Conservation (phyloP, 2,797 vertebrate species). For the Darevskia mixta region DNA sequence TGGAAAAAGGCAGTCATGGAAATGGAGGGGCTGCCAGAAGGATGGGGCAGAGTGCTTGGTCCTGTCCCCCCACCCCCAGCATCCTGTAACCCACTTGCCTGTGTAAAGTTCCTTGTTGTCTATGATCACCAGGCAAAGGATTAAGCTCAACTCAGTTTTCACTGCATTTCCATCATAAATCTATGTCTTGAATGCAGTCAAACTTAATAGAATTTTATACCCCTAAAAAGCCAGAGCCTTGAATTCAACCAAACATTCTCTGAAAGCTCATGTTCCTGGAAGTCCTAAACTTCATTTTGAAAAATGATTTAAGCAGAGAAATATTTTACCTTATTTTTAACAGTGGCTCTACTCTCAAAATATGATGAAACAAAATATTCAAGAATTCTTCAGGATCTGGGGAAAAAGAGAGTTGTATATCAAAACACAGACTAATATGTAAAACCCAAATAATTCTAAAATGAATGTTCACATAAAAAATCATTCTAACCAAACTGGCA, state of each 20-base stretch:
- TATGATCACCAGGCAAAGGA: too few relatives aligned
- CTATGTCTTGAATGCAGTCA: background rate
- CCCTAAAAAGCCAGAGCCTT: background rate
- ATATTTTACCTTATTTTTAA: constrained; percentile 92
- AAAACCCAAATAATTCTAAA: background rate
- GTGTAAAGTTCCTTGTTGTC: too few relatives aligned
- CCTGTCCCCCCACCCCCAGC: too few relatives aligned
- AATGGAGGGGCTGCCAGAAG: too few relatives aligned
- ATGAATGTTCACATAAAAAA: too few relatives aligned
- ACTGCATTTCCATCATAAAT: background rate
- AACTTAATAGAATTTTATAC: background rate
- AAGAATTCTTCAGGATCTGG: constrained; percentile 98
- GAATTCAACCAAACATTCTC: background rate
- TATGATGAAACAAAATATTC: constrained; percentile 98
- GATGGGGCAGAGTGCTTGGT: too few relatives aligned
- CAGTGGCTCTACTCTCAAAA: constrained; percentile 95
- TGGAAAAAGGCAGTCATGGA: too few relatives aligned
- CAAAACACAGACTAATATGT: constrained; percentile 14
- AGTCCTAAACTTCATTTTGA: background rate
- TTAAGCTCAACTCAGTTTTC: too few relatives aligned
- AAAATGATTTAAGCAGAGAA: constrained; percentile 14
- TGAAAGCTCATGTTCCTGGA: background rate
- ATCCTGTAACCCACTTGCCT: too few relatives aligned
- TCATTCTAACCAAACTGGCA: too few relatives aligned
- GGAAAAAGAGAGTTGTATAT: constrained; percentile 29